Evolutionary conservation across 2,888 invertebrate genomes (phyloP), one percentile per base, ranked within the genome.

Genomic region (Julus scanicus): DNA sequence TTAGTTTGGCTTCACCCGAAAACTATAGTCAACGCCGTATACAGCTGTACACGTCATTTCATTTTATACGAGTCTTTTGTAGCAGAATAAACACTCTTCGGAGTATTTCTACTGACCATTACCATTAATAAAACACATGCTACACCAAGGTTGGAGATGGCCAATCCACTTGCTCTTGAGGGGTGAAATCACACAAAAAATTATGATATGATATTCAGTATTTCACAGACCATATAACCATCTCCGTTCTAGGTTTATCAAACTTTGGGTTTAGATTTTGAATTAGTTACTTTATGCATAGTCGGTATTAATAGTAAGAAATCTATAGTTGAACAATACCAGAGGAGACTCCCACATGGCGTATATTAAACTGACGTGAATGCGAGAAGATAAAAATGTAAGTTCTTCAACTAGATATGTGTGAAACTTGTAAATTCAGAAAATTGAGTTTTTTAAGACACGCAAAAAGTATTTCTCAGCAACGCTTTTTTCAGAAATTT

Each of bases 51-150:
- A 29, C 20, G 9, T 29, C 71, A 71, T 71, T 71, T 71, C 71
- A n/a, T 71, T 71, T 71, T 71, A 71, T 71, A 71, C 29, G 71
- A 71, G 20, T 71, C 71, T 20, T 71, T 71, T 29, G 71, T 71
- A 71, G 29, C 20, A 9, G 20, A 29, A 11, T 71, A 29, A 71
- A 71, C 71, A 71, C 71, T 71, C 71, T 71, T 71, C 11, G 9
- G 20, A 71, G 20, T 71, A 29, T 29, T 71, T 71, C 71, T 11
- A 71, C 2, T 8, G 71, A 3, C 71, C 20, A 63, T 63, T 63
- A 63, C 63, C 63, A 63, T n/a, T 63, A 20, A 63, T 20, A 63
- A 63, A 63, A 63, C n/a, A 9, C 13, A 63, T 20, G 17, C 63
- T 63, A 20, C 63, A n/a, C 6, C 17, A 63, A 63, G 63, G 17